These are phyloP conservation scores for Nycteola revayana DNA, from an alignment of 2,888 invertebrate genomes.

Conservation along the genomic window DNA sequence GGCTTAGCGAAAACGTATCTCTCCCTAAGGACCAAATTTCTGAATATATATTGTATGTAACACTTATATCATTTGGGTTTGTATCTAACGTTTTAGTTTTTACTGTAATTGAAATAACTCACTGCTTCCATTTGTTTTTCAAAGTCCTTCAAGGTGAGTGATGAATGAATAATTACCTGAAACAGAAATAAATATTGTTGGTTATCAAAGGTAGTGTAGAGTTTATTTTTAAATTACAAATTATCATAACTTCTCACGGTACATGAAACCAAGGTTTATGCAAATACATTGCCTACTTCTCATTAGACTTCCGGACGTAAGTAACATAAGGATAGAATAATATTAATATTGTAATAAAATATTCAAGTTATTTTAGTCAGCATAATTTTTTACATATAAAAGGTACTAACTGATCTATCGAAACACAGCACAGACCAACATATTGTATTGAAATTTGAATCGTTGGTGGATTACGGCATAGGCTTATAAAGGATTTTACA, in stretches of 20 bases:
- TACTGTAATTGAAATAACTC: background rate
- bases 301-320: constrained; percentile 20
- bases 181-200: constrained; percentile 25
- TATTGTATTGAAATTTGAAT: no score
- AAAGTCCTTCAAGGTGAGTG: no score
- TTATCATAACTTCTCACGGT: constrained; percentile 12
- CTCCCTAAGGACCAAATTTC: constrained; percentile 15
- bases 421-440: no score
- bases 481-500: no score
- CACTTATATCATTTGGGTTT: constrained; percentile 8
- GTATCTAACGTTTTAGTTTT: no score
- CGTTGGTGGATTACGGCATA: no score
- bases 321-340: no score
- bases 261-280: constrained; percentile 14
- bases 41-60: constrained; percentile 14
- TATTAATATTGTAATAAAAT: no score
- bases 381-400: no score
- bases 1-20: constrained; percentile 8
- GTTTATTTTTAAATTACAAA: constrained; percentile 14
- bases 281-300: constrained; percentile 24
- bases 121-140: constrained; percentile 3
- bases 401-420: no score
- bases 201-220: constrained; percentile 10
- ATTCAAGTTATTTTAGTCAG: no score
- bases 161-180: constrained; percentile 27